These are phyloP conservation scores for Naso thynnoides DNA, from an alignment of 2,797 vertebrate species.

Conservation along the genomic window DNA sequence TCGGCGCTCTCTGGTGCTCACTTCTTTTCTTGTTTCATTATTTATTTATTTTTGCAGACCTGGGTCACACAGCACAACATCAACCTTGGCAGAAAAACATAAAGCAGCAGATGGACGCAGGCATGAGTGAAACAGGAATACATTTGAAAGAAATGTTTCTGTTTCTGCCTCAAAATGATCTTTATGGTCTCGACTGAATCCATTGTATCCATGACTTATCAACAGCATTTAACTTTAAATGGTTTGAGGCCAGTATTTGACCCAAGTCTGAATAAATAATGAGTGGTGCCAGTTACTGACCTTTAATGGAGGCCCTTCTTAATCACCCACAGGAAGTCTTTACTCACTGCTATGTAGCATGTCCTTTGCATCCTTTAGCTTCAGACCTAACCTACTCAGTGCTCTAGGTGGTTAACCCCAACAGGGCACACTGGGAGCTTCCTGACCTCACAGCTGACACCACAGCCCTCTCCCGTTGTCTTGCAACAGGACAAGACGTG, in stretches of 20 bases:
- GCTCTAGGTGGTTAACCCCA: conserved; percentile 73
- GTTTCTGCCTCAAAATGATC: conserved; percentile 3
- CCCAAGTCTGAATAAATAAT: conserved; percentile 19
- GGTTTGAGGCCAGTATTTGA: background rate
- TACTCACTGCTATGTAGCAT: conserved; percentile 53
- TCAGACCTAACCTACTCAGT: conserved; percentile 68
- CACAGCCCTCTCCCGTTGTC: conserved; percentile 52
- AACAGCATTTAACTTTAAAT: background rate
- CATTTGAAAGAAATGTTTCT: conserved; percentile 9
- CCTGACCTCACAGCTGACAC: conserved; percentile 64
- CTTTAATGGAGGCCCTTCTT: conserved; percentile 46
- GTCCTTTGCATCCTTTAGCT: conserved; percentile 54
- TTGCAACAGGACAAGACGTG: conserved; percentile 59
- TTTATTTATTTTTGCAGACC: conserved; percentile 35
- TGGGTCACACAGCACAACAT: conserved; percentile 20
- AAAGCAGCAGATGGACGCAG: conserved; percentile 16
- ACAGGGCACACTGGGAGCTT: conserved; percentile 67
- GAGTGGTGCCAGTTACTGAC: conserved; percentile 61
- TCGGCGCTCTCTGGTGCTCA: conserved; percentile 4
- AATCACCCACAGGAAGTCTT: conserved; percentile 38
- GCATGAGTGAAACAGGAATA: conserved; percentile 18
- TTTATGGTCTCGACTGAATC: background rate
- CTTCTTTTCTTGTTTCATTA: conserved; percentile 29
- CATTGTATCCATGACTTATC: background rate
- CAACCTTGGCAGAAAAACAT: conserved; percentile 4